Percentiles rank a stretch among this genome's conserved stretches.
phyloP scores from a whole-genome alignment of 2,113 vertebrate species.

The Salminus brasiliensis region DNA sequence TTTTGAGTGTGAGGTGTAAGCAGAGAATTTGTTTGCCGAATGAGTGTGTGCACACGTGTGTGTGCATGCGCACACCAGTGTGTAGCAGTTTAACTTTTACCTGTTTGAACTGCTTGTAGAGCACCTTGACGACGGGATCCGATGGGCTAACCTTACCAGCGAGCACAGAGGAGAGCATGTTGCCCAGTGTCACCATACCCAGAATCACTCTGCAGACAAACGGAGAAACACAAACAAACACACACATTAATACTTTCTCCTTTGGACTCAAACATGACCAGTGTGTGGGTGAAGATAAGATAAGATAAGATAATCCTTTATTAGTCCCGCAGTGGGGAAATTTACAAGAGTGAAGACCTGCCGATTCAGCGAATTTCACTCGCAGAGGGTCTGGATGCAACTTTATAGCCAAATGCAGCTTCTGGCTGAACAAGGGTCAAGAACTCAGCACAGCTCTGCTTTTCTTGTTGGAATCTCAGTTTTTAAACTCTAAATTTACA shows the following conservation, averaged over 20 bases:
- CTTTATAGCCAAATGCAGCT: no score
- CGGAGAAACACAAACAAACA: constrained; percentile 3
- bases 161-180: constrained; percentile 85
- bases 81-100: constrained; percentile 64
- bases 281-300: no score
- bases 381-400: no score
- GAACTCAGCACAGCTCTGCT: no score
- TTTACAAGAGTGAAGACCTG: no score
- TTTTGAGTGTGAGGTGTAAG: neutral
- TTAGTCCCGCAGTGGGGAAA: no score
- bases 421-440: no score
- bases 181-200: constrained; percentile 86
- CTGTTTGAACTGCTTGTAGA: constrained; percentile 86
- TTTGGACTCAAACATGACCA: no score
- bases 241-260: neutral
- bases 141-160: constrained; percentile 80
- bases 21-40: neutral
- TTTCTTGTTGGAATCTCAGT: no score
- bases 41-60: neutral
- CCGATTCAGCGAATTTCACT: no score
- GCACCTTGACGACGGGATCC: constrained; percentile 79
- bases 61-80: neutral
- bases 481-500: no score
- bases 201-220: constrained; percentile 72
- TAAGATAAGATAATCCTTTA: no score